Evolutionary conservation across 1,140 invertebrate species (phyloP), one percentile per base, ranked within the genome.

Genomic region (Propsilocerus akamusi): DNA sequence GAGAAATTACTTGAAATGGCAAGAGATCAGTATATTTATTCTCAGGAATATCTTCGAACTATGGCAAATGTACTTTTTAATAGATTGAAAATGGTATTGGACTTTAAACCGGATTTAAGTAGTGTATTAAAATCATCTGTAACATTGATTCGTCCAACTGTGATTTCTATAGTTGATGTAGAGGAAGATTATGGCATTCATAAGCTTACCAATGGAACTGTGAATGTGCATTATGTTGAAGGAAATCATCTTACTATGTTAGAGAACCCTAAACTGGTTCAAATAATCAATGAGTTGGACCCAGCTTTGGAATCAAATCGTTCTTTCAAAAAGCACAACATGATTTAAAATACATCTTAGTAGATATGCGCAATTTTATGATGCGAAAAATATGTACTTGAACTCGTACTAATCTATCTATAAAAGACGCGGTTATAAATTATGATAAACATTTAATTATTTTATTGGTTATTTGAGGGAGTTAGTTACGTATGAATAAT

Each of bases 221-320:
- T 76, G 0, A 66, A 65, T 2, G 63, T 78, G 0, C 70, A 72
- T 51, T 70, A 69, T 32, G 66, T 80, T 25, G 76, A 79, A 56
- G 82, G 82, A n/a, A 81, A 82, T 60, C 83, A 86, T 55, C 58
- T 73, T 0, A 75, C 72, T 11, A 80, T 86, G 55, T 56, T 85
- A 51, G 74, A 83, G 22, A 78, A 78, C 57, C 63, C 68, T 22
- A 76, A 76, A 55, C 59, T 77, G 28, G 68, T 73, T 1, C 65
- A 74, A 47, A 71, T 76, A 6, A 80, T 84, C 26, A 81, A 79
- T 49, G 59, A 58, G 8, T 59, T 58, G 46, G 59, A 65, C 56
- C 63, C 63, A 0, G 32, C 52, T 6, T 49, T 63, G 11, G 12
- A 59, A 34, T 62, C 64, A 32, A 59, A 65, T 17, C 2, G 8